phyloP scores from a whole-genome alignment of 2,797 vertebrate species.

The Chrysocyon brachyurus region DNA sequence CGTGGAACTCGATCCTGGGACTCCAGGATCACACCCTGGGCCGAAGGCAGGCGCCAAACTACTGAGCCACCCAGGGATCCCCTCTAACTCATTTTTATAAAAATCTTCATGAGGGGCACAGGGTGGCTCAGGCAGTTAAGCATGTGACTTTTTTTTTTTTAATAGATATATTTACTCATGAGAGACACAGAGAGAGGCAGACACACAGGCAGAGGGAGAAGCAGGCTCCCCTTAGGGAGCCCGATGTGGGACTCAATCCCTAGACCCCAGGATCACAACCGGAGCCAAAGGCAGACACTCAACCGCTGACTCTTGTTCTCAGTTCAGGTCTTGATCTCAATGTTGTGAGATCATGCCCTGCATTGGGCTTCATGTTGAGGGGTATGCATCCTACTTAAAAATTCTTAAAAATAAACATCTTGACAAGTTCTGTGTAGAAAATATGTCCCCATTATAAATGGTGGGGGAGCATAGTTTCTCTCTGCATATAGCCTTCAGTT shows the following conservation, averaged over 20 bases:
- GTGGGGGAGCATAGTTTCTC: not conserved
- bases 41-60: no score
- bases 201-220: no score
- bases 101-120: not conserved
- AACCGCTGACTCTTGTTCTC: not conserved
- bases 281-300: no score
- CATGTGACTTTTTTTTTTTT: not conserved
- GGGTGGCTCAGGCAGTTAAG: not conserved
- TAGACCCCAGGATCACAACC: no score
- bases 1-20: no score
- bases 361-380: not conserved
- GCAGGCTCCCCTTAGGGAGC: no score
- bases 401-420: not conserved
- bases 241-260: no score
- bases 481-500: not conserved
- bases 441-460: not conserved
- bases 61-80: not conserved
- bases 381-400: not conserved
- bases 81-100: constrained; percentile 17
- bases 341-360: not conserved
- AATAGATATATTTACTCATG: no score
- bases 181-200: no score
- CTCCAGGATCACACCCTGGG: no score
- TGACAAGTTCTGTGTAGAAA: not conserved
- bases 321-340: not conserved